Conservation (phyloP, 2,888 invertebrate genomes). For the Blastobasis lacticolella region DNA sequence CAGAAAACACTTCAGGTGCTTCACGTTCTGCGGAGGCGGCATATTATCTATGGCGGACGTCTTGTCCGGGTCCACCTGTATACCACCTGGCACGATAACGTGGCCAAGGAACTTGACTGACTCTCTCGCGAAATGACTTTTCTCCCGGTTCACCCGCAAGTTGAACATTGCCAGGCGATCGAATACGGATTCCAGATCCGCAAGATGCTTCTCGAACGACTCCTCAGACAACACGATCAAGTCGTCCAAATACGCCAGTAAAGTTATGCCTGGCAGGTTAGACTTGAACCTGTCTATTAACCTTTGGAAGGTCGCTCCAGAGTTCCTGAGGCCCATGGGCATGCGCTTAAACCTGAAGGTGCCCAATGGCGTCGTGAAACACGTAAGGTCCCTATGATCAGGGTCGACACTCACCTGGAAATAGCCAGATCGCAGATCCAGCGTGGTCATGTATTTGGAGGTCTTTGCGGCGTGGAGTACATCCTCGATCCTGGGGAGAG, state of each 20-base stretch:
- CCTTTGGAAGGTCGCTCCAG: constrained; percentile 20
- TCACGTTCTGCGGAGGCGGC: background rate
- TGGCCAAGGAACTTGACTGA: constrained; percentile 11
- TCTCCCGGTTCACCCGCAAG: background rate
- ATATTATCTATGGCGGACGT: background rate
- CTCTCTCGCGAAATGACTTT: background rate
- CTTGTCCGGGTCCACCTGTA: constrained; percentile 14
- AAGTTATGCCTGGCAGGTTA: constrained; percentile 5
- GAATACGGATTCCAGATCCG: background rate
- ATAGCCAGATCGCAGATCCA: constrained; percentile 19
- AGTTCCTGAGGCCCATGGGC: constrained; percentile 18
- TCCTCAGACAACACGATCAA: constrained; percentile 1
- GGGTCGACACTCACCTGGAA: constrained; percentile 15
- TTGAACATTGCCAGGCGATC: background rate
- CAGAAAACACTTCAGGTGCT: no score
- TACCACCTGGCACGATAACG: constrained; percentile 10
- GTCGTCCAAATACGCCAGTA: constrained; percentile 11
- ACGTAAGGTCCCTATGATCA: constrained; percentile 15
- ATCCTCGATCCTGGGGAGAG: constrained; percentile 22
- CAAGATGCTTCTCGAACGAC: constrained; percentile 1
- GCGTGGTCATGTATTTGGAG: constrained; percentile 14
- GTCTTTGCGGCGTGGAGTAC: constrained; percentile 18
- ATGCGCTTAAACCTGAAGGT: constrained; percentile 18
- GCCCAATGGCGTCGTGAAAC: constrained; percentile 15
- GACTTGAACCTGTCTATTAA: constrained; percentile 18